Base-by-base conservation (phyloP, 2,113 vertebrate species). In the Candoia aspera region DNA sequence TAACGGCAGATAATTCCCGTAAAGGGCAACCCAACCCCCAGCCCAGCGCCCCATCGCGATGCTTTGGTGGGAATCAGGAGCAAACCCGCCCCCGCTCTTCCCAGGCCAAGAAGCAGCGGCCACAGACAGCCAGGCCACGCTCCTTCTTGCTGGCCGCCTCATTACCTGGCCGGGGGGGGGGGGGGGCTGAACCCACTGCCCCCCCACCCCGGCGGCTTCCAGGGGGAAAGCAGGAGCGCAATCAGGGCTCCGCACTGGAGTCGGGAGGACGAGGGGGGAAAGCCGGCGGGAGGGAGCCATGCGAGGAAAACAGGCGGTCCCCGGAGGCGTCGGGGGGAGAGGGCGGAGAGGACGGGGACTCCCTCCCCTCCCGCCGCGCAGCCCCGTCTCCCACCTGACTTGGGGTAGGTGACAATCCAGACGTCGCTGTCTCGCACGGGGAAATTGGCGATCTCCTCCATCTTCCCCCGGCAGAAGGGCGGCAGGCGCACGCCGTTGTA, bases 381-480 rank as follows among this genome's bases (percentile, higher is more conserved):
- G 15, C 46, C 42, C 57, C 58, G 79, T 94, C 85, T 57, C 9
- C 92, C 96, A 99, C 99, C 99, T 97, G 99, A 99, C 96, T 99
- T 99, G 23, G 99, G 99, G 94, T 99, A 99, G 87, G 99, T 99
- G 94, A 99, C 98, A 23, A 99, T 99, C 99, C 99, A 99, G 95
- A 99, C 98, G 96, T 99, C 99, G 97, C 98, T 99, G 93, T 98
- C 98, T 96, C 99, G 97, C 93, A 99, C 98, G 62, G 99, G 98
- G 98, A 99, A 99, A 97, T 98, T 98, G 92, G 98, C 97, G 95
- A 99, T 99, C 95, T 99, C 99, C 97, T 99, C 99, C 99, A 99
- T 99, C 98, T 99, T 99, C 92, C 99, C 99, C 87, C 98, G 98
- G 98, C 99, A 99, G 97, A 99, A 99, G 96, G 99, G 99, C 96